A percentile compares a stretch with the other conserved stretches of the same genome.
Evolutionary conservation across 2,888 invertebrate genomes (phyloP).

Genomic region (Drosophila barbarae): DNA sequence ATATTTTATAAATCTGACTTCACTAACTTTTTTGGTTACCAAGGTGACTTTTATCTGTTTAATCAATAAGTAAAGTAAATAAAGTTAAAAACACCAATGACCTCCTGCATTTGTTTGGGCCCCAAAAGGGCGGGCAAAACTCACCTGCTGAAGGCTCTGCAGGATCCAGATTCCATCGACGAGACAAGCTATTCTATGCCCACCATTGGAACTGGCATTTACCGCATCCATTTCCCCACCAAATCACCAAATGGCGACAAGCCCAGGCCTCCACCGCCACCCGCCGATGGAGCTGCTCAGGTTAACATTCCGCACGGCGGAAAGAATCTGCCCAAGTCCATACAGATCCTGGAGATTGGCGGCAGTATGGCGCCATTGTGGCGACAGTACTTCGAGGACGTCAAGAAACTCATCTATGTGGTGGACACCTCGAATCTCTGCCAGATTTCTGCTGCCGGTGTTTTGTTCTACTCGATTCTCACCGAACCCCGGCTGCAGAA

Average conservation of each 20-base stretch:
- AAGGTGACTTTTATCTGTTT: conserved; percentile 36
- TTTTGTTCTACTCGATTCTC: conserved; percentile 87
- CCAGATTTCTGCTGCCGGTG: conserved; percentile 90
- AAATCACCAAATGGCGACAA: conserved; percentile 51
- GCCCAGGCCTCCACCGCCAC: conserved; percentile 33
- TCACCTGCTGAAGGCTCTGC: conserved; percentile 86
- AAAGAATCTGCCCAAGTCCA: conserved; percentile 79
- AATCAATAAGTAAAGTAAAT: conserved; percentile 41
- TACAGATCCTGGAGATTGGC: conserved; percentile 87
- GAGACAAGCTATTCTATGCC: conserved; percentile 89
- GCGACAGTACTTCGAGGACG: conserved; percentile 86
- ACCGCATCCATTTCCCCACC: conserved; percentile 82
- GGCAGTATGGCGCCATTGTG: conserved; percentile 91
- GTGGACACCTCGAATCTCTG: conserved; percentile 92
- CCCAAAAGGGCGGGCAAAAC: conserved; percentile 91
- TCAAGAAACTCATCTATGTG: conserved; percentile 87
- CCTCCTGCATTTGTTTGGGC: conserved; percentile 86
- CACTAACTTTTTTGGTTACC: conserved; percentile 21
- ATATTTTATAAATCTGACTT: not conserved
- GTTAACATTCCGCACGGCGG: conserved; percentile 49
- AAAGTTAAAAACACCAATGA: conserved; percentile 7
- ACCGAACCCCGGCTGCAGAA: conserved; percentile 86
- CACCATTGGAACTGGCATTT: conserved; percentile 89
- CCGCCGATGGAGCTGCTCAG: conserved; percentile 23
- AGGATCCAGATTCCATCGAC: conserved; percentile 86